Base-by-base conservation (phyloP, 1,140 invertebrate genomes). In the Telenomus remus region DNA sequence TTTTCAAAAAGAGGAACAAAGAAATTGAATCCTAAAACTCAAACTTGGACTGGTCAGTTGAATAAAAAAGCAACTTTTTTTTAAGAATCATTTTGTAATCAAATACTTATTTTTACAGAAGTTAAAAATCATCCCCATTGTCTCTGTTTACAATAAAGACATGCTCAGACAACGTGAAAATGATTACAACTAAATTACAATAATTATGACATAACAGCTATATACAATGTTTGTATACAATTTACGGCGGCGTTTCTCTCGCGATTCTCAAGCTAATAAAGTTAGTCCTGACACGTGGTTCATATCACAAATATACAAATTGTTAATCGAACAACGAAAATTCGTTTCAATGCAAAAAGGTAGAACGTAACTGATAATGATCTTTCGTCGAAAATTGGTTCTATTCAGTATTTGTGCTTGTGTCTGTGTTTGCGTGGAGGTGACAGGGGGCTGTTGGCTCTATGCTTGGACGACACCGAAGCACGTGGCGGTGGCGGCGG, bases 401-500 rank as follows among this genome's bases (percentile, higher is more conserved):
- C 19, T 27, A 1, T 48, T 86, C 61, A 89, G 65, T 90, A 89
- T 80, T 90, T 90, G 78, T 90, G 89, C 76, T 90, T 90, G 69
- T 90, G 89, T 76, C 89, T 86, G 65, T 90, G 89, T 80, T 89
- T 89, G 10, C 88, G 82, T 9, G 86, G 82, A 10, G 88, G 85
- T 16, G 86, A 87, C 1, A 82, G 73, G 8, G 87, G 87, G 79
- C 86, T 86, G 43, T 60, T 79, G 15, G 77, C 79, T 76, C 86
- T 80, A 65, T 87, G 83, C 50, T 88, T 88, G 1, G 78, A 69
- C 4, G 69, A 64, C 8, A 57, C 63, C 27, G 81, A 84, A 42
- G 82, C 78, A 43, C 84, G 78, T 4, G 86, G 84, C 4, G 84
- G 80, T 12, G 86, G 81, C n/a, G 87, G 85, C 1, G 87, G 86